Percentiles rank a stretch among this genome's conserved stretches.
phyloP scores from a whole-genome alignment of 2,888 invertebrate species.

The Philhelius pedissequus region DNA sequence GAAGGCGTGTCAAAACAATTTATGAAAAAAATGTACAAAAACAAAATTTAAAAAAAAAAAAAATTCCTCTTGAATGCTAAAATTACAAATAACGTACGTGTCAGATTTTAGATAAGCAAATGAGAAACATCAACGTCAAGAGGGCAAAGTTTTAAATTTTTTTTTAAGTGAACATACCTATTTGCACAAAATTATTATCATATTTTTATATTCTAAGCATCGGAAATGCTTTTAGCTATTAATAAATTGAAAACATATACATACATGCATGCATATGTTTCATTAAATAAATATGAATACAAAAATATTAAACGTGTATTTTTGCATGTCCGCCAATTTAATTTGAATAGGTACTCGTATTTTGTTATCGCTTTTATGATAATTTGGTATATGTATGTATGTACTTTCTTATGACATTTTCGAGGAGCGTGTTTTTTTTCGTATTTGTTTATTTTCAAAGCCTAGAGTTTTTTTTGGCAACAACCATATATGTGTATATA shows the following conservation, averaged over 20 bases:
- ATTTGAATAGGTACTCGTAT: neutral
- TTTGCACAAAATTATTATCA: neutral
- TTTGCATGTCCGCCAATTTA: neutral
- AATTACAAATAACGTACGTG: neutral
- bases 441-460: too few relatives aligned
- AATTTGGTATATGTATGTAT: too few relatives aligned
- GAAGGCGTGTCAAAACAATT: conserved; percentile 10
- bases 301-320: neutral
- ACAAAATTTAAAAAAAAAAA: neutral
- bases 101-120: neutral
- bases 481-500: too few relatives aligned
- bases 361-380: too few relatives aligned
- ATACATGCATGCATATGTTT: too few relatives aligned
- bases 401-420: too few relatives aligned
- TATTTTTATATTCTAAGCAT: neutral
- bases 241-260: too few relatives aligned
- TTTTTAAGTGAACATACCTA: neutral
- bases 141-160: conserved; percentile 60
- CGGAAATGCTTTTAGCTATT: neutral
- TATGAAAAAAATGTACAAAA: conserved; percentile 14
- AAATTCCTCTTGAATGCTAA: conserved; percentile 10
- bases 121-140: conserved; percentile 42
- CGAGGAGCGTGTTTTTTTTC: too few relatives aligned
- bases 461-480: too few relatives aligned
- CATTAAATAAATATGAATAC: too few relatives aligned